Evolutionary conservation across 2,113 vertebrate genomes (phyloP).

Genomic region (Rhizomys pruinosus): DNA sequence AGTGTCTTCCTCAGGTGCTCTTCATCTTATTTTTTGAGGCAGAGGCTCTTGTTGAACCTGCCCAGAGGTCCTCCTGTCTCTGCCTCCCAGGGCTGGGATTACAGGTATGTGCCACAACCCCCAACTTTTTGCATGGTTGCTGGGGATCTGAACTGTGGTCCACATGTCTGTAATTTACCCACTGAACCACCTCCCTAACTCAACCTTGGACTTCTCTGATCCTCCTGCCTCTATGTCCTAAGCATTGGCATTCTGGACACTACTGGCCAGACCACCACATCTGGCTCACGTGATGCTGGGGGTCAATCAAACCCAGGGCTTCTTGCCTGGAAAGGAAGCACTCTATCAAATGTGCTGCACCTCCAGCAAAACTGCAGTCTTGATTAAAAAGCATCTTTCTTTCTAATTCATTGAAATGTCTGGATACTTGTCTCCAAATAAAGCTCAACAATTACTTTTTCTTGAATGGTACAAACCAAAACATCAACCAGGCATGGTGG

Average conservation of each 20-base stretch:
- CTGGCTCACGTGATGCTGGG: background rate
- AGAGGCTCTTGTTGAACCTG: background rate
- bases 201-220: background rate
- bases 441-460: background rate
- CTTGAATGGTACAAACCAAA: background rate
- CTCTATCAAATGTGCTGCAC: background rate
- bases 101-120: background rate
- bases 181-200: background rate
- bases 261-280: background rate
- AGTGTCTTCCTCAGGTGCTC: too few species aligned
- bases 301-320: too few species aligned
- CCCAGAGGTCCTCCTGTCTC: background rate
- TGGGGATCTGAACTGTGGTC: background rate
- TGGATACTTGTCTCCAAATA: background rate
- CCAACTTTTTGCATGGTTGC: background rate
- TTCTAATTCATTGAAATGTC: conserved; percentile 31
- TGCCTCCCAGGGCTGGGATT: background rate
- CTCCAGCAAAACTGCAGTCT: background rate
- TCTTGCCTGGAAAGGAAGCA: background rate
- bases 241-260: too few species aligned
- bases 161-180: background rate
- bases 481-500: too few species aligned
- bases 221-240: background rate
- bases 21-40: background rate
- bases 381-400: background rate